These are phyloP conservation scores for Digitonthophagus gazella DNA, from an alignment of 2,888 invertebrate species.

Conservation along the genomic window DNA sequence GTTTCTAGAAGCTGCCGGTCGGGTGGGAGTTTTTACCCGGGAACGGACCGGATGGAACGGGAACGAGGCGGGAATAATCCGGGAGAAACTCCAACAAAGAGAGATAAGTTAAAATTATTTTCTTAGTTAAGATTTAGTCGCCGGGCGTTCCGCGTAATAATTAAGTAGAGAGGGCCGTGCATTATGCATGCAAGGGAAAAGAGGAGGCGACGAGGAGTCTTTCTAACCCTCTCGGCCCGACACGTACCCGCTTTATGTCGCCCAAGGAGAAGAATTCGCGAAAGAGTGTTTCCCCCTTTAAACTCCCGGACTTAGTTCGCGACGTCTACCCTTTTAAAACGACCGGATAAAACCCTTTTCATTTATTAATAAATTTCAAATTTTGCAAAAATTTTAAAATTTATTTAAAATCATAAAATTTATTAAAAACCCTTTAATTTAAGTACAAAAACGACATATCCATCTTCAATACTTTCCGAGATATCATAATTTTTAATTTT, in stretches of 20 bases:
- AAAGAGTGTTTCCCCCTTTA: constrained; percentile 26
- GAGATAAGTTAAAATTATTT: constrained; percentile 37
- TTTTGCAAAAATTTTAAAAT: too few relatives aligned
- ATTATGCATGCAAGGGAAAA: constrained; percentile 39
- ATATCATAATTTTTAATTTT: too few relatives aligned
- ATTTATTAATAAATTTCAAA: too few relatives aligned
- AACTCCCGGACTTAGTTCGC: constrained; percentile 22
- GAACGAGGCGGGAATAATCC: constrained; percentile 21
- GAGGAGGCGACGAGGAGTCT: constrained; percentile 42
- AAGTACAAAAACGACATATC: too few relatives aligned
- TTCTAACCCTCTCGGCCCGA: constrained; percentile 27
- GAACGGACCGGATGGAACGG: background rate
- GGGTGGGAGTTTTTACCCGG: background rate
- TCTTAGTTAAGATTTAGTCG: constrained; percentile 41
- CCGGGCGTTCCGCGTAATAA: constrained; percentile 38
- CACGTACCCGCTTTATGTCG: constrained; percentile 38
- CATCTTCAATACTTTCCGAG: too few relatives aligned
- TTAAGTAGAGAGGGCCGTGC: constrained; percentile 38
- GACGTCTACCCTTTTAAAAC: too few relatives aligned
- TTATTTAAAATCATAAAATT: too few relatives aligned
- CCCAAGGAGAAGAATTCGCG: constrained; percentile 30
- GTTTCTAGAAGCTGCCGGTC: background rate
- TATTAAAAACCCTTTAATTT: too few relatives aligned
- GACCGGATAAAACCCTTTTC: too few relatives aligned
- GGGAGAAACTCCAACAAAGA: constrained; percentile 25